A percentile compares a stretch with the other conserved stretches of the same genome.
phyloP scores from a whole-genome alignment of 2,888 invertebrate genomes.

The Hedychridium roseum region DNA sequence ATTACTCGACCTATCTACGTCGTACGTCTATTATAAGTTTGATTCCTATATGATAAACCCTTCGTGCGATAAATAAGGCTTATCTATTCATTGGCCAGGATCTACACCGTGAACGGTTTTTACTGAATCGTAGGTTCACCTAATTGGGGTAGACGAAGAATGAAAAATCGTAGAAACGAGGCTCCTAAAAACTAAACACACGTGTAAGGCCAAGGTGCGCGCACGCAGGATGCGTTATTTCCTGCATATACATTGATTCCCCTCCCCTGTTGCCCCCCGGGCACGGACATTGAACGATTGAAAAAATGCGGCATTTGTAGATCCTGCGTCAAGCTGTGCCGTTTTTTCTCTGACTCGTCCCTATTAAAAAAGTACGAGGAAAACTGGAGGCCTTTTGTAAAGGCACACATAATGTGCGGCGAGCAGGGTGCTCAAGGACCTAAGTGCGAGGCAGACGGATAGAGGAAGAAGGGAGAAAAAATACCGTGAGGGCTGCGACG shows the following conservation, averaged over 20 bases:
- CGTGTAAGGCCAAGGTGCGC: no score
- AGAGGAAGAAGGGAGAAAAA: slow-evolving; percentile 6
- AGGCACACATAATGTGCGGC: slow-evolving; percentile 10
- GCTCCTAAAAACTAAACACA: no score
- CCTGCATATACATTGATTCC: slow-evolving; percentile 39
- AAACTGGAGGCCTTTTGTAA: slow-evolving; percentile 35
- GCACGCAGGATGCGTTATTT: slow-evolving; percentile 47
- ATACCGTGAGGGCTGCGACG: slow-evolving; percentile 21
- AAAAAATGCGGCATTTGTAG: slow-evolving; percentile 31
- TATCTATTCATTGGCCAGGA: no score
- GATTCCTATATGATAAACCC: no score
- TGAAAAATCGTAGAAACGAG: no score
- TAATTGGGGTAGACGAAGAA: no score
- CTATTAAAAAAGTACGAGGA: slow-evolving; percentile 39
- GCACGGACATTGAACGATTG: slow-evolving; percentile 30
- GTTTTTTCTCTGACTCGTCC: slow-evolving; percentile 17
- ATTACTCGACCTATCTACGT: no score
- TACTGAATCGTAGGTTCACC: no score
- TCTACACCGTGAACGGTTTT: no score
- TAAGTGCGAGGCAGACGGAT: slow-evolving; percentile 3
- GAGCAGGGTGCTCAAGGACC: slow-evolving; percentile 9
- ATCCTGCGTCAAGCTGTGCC: slow-evolving; percentile 47
- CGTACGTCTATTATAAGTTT: no score
- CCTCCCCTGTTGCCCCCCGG: slow-evolving; percentile 22
- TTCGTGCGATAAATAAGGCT: no score